Base-by-base conservation (phyloP, 2,113 vertebrate species). In the Limnothrissa miodon region DNA sequence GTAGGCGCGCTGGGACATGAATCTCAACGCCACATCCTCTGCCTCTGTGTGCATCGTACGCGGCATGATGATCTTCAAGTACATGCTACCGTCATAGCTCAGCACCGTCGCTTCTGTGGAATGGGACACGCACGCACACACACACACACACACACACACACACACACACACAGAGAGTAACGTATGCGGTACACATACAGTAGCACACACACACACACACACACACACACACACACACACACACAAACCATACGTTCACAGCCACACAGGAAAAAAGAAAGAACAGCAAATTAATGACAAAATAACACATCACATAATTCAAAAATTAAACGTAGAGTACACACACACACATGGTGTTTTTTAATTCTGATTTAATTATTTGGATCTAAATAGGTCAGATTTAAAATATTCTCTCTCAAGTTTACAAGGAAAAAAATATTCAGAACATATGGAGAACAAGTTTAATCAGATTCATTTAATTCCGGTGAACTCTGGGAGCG, bases 51-150 rank as follows among this genome's bases (percentile, higher is more conserved):
- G 97, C 95, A 97, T 95, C 45, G 95, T 93, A 1, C 89, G 89
- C 0, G 97, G 96, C 90, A 98, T 93, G 92, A 96, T 94, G 92
- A 99, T 94, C 93, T 98, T 98, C 93, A 99, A 94, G 91, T 97
- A 99, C 96, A 97, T 98, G 94, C 96, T 97, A 88, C 97, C 97
- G 0, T 99, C 97, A 0, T 99, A 98, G 90, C 97, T 99, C 86
- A 99, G 92, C 91, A 99, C 96, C 0, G 97, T 96, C 10, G 96
- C 97, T 94, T 99, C 97, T 99, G 86, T 0, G 62, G 79, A 19
- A 80, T 7, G 10, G 3, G 9, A 36, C 66, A 74, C 59, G 15
- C 59, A 45, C 53, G 44, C 33, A 66, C 39, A 53, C 48, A 70
- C 11, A 74, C n/a, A 70, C 45, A 39, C 59, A 81, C 23, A 51